Conservation (phyloP, 2,797 vertebrate genomes). For the Chromis chromis region DNA sequence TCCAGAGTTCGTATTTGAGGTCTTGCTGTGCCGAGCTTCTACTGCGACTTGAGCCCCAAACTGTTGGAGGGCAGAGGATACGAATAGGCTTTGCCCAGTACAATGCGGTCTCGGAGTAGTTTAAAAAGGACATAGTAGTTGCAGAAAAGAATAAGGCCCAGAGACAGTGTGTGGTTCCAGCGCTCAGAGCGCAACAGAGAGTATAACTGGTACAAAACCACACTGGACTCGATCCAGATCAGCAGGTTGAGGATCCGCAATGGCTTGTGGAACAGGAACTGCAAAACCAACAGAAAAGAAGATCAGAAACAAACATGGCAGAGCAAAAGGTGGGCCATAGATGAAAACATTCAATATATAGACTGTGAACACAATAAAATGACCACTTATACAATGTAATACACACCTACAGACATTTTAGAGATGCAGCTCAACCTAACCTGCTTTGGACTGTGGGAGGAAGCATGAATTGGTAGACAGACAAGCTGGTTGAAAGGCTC, state of each 20-base stretch:
- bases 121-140: constrained; percentile 99
- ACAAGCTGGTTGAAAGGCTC: no score
- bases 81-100: constrained; percentile 96
- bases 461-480: no score
- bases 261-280: constrained; percentile 98
- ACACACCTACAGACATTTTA: no score
- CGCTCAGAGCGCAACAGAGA: constrained; percentile 98
- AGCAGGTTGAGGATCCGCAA: constrained; percentile 98
- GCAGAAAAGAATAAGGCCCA: constrained; percentile 98
- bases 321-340: no score
- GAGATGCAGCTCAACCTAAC: no score
- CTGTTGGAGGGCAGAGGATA: constrained; percentile 88
- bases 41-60: constrained; percentile 93
- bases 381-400: no score
- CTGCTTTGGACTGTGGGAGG: no score
- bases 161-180: constrained; percentile 99
- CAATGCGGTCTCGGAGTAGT: constrained; percentile 96
- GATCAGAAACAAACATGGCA: not conserved
- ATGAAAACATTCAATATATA: not conserved
- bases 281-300: constrained; percentile 49
- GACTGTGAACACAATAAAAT: not conserved
- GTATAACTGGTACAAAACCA: constrained; percentile 97
- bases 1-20: constrained; percentile 55
- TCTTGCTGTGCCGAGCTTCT: constrained; percentile 39
- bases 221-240: constrained; percentile 95